phyloP scores from a whole-genome alignment of 1,140 invertebrate species.

The Harpegnathos saltator region DNA sequence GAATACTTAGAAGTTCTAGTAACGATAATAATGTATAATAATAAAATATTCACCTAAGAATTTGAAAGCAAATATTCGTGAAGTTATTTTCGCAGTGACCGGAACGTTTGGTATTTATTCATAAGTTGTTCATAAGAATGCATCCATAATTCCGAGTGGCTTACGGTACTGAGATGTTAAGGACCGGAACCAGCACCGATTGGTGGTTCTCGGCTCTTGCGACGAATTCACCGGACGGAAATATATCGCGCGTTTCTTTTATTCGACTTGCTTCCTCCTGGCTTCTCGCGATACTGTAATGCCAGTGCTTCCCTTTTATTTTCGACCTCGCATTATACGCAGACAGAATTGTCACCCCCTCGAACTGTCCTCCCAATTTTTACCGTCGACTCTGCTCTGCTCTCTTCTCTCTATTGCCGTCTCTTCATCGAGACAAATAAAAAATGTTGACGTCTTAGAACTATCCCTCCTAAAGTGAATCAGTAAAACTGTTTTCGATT shows the following conservation, averaged over 20 bases:
- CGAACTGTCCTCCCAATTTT: slow-evolving; percentile 19
- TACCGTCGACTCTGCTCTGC: not conserved
- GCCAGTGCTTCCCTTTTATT: slow-evolving; percentile 37
- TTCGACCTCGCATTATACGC: slow-evolving; percentile 22
- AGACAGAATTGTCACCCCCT: slow-evolving; percentile 33
- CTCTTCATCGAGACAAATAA: slow-evolving; percentile 1
- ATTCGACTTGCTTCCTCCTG: not conserved
- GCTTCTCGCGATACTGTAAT: slow-evolving; percentile 13
- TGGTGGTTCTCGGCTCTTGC: slow-evolving; percentile 25
- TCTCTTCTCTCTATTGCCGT: not conserved
- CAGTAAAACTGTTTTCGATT: too few species aligned
- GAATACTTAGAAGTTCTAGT: too few species aligned
- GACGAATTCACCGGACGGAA: slow-evolving; percentile 33
- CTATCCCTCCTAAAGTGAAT: too few species aligned
- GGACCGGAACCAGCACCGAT: slow-evolving; percentile 18
- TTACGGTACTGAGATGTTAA: too few species aligned
- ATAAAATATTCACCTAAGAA: too few species aligned
- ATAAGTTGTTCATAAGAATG: too few species aligned
- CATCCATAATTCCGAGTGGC: too few species aligned
- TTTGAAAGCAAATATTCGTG: too few species aligned
- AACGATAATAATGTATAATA: too few species aligned
- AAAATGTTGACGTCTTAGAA: too few species aligned
- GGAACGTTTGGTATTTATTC: too few species aligned
- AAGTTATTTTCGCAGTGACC: too few species aligned
- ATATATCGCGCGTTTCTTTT: slow-evolving; percentile 23